These are phyloP conservation scores for Cephalopterus ornatus DNA, from an alignment of 2,113 vertebrate species.

Conservation along the genomic window DNA sequence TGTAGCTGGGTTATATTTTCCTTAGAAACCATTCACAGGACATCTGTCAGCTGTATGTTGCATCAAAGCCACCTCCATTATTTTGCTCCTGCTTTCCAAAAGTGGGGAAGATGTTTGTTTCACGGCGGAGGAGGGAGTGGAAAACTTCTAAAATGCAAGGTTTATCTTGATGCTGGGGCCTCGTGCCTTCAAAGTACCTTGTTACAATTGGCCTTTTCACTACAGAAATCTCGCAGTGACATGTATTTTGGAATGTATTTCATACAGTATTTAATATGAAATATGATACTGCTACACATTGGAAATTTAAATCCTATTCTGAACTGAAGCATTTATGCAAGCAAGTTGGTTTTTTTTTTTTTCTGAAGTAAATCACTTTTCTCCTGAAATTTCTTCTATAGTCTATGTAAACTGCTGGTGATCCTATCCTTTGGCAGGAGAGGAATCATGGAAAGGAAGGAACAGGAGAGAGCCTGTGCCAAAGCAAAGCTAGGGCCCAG, in stretches of 20 bases:
- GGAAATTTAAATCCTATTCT: not conserved
- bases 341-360: not conserved
- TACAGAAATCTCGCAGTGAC: not conserved
- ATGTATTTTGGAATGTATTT: not conserved
- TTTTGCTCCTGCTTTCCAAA: slow-evolving; percentile 28
- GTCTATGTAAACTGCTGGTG: not conserved
- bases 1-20: slow-evolving; percentile 10
- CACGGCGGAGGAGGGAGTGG: not conserved
- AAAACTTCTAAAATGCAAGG: not conserved
- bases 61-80: slow-evolving; percentile 54
- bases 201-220: not conserved
- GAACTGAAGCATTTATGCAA: not conserved
- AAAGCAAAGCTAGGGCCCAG: not conserved
- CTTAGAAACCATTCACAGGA: slow-evolving; percentile 43
- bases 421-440: not conserved
- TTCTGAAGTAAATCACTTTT: not conserved
- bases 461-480: not conserved
- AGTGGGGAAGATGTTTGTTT: slow-evolving; percentile 14
- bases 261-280: not conserved
- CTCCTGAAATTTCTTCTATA: not conserved
- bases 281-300: not conserved
- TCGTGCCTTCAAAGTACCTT: not conserved
- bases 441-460: not conserved
- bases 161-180: not conserved
- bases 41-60: slow-evolving; percentile 39